Conservation (phyloP, 2,888 invertebrate genomes). For the Blomia tropicalis region DNA sequence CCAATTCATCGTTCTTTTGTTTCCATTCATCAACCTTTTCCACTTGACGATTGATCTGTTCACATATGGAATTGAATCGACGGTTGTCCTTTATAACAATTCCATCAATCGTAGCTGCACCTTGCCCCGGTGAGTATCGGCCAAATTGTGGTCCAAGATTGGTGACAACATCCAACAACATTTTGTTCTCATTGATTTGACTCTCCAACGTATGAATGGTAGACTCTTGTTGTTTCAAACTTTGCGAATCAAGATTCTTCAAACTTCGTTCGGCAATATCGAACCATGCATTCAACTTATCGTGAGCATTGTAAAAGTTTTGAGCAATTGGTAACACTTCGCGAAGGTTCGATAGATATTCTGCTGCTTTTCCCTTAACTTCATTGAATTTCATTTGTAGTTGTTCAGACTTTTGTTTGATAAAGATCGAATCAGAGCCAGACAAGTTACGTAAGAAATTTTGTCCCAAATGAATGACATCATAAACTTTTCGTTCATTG, state of each 20-base stretch:
- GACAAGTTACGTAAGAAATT: conserved; percentile 77
- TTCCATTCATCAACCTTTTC: conserved; percentile 81
- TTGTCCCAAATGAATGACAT: conserved; percentile 73
- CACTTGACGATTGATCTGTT: conserved; percentile 83
- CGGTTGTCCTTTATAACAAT: conserved; percentile 80
- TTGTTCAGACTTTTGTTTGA: conserved; percentile 82
- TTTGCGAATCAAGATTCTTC: conserved; percentile 61
- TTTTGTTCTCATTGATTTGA: conserved; percentile 61
- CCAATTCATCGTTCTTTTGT: conserved; percentile 40
- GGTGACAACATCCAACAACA: conserved; percentile 72
- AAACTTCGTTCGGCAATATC: conserved; percentile 70
- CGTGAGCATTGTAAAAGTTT: conserved; percentile 78
- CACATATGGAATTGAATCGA: conserved; percentile 81
- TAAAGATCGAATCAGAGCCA: conserved; percentile 76
- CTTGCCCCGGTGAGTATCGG: conserved; percentile 77
- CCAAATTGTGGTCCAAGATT: conserved; percentile 79
- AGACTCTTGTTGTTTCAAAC: conserved; percentile 47
- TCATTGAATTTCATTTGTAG: conserved; percentile 73
- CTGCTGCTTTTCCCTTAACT: conserved; percentile 62
- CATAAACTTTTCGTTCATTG: conserved; percentile 68
- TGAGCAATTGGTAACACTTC: conserved; percentile 83
- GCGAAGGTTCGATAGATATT: conserved; percentile 58
- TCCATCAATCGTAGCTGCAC: conserved; percentile 79
- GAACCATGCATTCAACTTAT: conserved; percentile 83
- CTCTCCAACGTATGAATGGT: conserved; percentile 54